Percentiles rank a stretch among this genome's conserved stretches.
Evolutionary conservation across 2,888 invertebrate species (phyloP).

Genomic region (Habroteleia sp.): DNA sequence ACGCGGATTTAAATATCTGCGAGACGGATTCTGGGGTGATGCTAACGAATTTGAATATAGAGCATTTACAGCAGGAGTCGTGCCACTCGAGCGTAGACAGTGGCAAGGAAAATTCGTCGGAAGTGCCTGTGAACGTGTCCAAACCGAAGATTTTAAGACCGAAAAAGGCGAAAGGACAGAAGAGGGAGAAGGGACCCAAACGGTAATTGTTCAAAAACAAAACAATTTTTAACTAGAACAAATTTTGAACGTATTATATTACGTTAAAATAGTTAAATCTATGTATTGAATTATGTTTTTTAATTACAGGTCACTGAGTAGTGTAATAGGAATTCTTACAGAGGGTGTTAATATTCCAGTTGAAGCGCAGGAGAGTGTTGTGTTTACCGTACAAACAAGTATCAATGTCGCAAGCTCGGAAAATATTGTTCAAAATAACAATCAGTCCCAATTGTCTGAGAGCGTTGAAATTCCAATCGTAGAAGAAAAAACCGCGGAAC

Average conservation of each 20-base stretch:
- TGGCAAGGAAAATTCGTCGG: constrained; percentile 79
- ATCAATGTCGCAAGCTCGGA: constrained; percentile 68
- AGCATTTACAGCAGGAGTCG: constrained; percentile 75
- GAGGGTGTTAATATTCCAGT: constrained; percentile 78
- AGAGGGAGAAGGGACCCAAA: constrained; percentile 70
- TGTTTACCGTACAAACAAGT: constrained; percentile 75
- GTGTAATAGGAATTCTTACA: constrained; percentile 78
- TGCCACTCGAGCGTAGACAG: constrained; percentile 77
- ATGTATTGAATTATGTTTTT: no score
- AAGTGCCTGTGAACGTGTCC: constrained; percentile 70
- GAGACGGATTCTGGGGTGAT: constrained; percentile 21
- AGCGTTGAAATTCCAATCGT: not conserved
- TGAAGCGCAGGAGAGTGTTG: constrained; percentile 74
- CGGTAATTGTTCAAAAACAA: no score
- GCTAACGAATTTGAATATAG: constrained; percentile 69
- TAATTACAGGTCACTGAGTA: constrained; percentile 72
- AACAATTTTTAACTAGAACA: no score
- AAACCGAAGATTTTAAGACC: constrained; percentile 75
- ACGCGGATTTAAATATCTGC: no score
- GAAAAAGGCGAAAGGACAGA: constrained; percentile 73
- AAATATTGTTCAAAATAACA: constrained; percentile 61
- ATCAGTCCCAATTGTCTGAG: constrained; percentile 41
- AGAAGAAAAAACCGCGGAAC: constrained; percentile 15
- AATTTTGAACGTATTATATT: no score
- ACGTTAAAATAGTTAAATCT: no score